phyloP scores from a whole-genome alignment of 2,888 invertebrate species.

The Parnassius mnemosyne region DNA sequence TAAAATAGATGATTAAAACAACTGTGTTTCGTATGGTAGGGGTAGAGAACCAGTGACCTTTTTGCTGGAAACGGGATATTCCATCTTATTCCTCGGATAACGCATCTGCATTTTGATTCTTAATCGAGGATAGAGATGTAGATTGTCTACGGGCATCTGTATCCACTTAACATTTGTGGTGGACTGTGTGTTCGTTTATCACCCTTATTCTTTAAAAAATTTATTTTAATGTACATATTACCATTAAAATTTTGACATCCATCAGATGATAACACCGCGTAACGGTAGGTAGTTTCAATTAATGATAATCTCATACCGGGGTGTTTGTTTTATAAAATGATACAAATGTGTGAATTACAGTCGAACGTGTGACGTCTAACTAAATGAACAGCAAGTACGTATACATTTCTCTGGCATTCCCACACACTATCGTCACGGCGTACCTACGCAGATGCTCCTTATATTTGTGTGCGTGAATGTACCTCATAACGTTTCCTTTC shows the following conservation, averaged over 20 bases:
- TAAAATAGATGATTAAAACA: too few relatives aligned
- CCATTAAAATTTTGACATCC: constrained; percentile 28
- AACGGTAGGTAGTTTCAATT: constrained; percentile 51
- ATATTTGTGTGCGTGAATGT: constrained; percentile 31
- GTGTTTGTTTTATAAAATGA: constrained; percentile 66
- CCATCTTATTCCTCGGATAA: too few relatives aligned
- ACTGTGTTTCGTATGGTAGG: too few relatives aligned
- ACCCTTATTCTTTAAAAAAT: too few relatives aligned
- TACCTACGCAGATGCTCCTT: constrained; percentile 52
- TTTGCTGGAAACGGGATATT: too few relatives aligned
- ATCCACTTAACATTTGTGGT: too few relatives aligned
- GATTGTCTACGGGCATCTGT: too few relatives aligned
- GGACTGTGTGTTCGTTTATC: too few relatives aligned
- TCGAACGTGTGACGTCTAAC: constrained; percentile 53
- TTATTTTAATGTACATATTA: neutral
- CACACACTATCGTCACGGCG: constrained; percentile 62
- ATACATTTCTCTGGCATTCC: constrained; percentile 76
- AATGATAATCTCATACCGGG: constrained; percentile 59
- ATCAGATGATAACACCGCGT: constrained; percentile 41
- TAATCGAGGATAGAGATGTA: too few relatives aligned
- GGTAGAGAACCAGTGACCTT: too few relatives aligned
- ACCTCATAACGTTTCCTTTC: constrained; percentile 29
- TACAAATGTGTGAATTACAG: constrained; percentile 74
- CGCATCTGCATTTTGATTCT: too few relatives aligned
- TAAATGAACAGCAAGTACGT: constrained; percentile 69